Evolutionary conservation across 2,113 vertebrate genomes (phyloP), one percentile per base, ranked within the genome.

Genomic region (Pavo muticus): DNA sequence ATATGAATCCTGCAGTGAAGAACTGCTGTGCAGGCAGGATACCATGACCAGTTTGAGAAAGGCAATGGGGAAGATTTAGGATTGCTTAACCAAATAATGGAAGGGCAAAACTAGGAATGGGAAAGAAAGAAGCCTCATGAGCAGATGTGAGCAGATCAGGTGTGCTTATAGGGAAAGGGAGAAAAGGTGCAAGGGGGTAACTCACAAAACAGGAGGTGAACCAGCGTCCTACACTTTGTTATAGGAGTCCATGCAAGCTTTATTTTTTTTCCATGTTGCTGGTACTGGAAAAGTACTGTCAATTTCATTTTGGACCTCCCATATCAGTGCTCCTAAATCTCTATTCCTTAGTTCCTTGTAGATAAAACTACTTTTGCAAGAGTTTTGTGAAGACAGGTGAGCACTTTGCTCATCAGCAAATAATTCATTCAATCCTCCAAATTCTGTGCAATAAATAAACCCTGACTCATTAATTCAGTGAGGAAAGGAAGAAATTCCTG

Each of bases 1-100:
- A 19, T 1, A 1, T 19, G 7, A 15, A n/a, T 44, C 18, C 15
- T 75, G 10, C 11, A 17, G 1, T 21, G 24, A 59, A 30, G 32
- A 47, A 1, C 10, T 45, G 1, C 30, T 87, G 27, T 52, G 27
- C 24, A 35, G 16, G 45, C 15, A 48, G n/a, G 20, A 24, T 54
- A 15, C 50, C 48, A 27, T 21, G 23, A 15, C 15, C 35, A 44
- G 52, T 39, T 11, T 30, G 30, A 75, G 59, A 67, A 54, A 6
- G 9, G 15, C 5, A 39, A 3, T 13, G 14, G 19, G 30, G 10
- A 61, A 30, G 15, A 27, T 2, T 6, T n/a, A 39, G 15, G 15
- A 8, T 60, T 61, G n/a, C 32, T 37, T 9, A 29, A 4, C 20
- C 42, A 72, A 73, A 39, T 8, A 16, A 16, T 11, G 5, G 29